These are phyloP conservation scores for Synanthedon vespiformis DNA, from an alignment of 2,888 invertebrate species.

Conservation along the genomic window DNA sequence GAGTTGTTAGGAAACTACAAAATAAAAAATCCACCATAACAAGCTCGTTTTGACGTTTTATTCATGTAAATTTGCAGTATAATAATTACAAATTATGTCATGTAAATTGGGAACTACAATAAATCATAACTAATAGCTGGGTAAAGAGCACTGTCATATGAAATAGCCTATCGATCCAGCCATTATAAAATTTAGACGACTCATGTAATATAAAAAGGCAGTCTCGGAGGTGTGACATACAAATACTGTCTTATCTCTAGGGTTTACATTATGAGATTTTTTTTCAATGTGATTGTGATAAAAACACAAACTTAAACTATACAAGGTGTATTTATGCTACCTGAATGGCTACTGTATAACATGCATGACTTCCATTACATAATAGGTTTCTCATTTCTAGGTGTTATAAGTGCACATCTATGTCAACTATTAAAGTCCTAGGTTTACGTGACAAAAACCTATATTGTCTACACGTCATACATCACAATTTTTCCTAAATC, in stretches of 20 bases:
- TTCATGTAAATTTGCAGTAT: conserved; percentile 72
- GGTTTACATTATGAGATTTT: conserved; percentile 67
- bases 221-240: conserved; percentile 68
- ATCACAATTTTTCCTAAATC: conserved; percentile 72
- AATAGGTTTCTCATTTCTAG: conserved; percentile 48
- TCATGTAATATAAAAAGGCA: conserved; percentile 68
- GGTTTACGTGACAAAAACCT: conserved; percentile 65
- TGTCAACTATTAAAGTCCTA: conserved; percentile 59
- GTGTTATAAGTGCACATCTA: conserved; percentile 61
- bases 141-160: conserved; percentile 38
- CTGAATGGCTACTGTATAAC: conserved; percentile 55
- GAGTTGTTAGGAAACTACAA: too few relatives aligned
- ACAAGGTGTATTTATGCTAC: conserved; percentile 53
- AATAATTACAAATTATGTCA: conserved; percentile 70
- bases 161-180: conserved; percentile 42
- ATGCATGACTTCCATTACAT: conserved; percentile 48
- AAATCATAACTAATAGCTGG: conserved; percentile 59
- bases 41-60: conserved; percentile 69
- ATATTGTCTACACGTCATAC: conserved; percentile 72
- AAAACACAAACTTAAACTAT: conserved; percentile 61
- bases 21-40: conserved; percentile 24
- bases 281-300: conserved; percentile 59
- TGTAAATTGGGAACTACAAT: conserved; percentile 66
- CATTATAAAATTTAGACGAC: conserved; percentile 55
- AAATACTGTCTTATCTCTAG: conserved; percentile 67